Percentiles rank a stretch among this genome's conserved stretches.
Evolutionary conservation across 2,888 invertebrate species (phyloP).

Genomic region (Neoitamus cyanurus): DNA sequence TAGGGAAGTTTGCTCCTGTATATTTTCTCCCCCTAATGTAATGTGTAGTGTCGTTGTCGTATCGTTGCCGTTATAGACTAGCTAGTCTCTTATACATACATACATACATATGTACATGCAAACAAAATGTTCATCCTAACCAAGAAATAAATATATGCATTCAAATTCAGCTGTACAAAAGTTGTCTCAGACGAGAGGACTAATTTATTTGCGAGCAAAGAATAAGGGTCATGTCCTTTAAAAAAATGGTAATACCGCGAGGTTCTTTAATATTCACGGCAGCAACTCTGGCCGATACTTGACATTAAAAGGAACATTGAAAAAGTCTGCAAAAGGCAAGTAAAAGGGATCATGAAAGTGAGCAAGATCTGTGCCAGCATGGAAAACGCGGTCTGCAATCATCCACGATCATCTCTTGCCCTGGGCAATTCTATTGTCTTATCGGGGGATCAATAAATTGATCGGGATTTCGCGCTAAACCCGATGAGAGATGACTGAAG

Average conservation of each 20-base stretch:
- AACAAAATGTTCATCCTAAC: too few species aligned
- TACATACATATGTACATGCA: too few species aligned
- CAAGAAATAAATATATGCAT: too few species aligned
- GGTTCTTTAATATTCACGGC: constrained; percentile 16
- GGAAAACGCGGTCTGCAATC: constrained; percentile 19
- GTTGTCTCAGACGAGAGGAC: too few species aligned
- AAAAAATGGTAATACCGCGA: not conserved
- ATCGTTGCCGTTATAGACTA: too few species aligned
- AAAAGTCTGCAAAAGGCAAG: not conserved
- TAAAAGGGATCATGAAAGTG: not conserved
- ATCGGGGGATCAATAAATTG: constrained; percentile 30
- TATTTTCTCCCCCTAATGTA: too few species aligned
- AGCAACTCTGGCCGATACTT: constrained; percentile 22
- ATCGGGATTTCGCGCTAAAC: constrained; percentile 13
- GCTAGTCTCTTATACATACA: too few species aligned
- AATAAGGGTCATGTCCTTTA: not conserved
- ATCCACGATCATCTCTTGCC: constrained; percentile 30
- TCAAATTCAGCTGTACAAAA: too few species aligned
- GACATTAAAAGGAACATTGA: not conserved
- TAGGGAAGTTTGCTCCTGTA: too few species aligned
- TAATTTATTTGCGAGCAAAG: not conserved
- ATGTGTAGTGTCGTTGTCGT: too few species aligned
- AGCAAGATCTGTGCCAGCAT: not conserved
- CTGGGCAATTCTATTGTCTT: constrained; percentile 41
- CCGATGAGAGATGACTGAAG: not conserved